Percentiles rank a stretch among this genome's conserved stretches.
These are phyloP conservation scores for Cecidostiba fungosa DNA, from an alignment of 2,888 invertebrate genomes.

Conservation along the genomic window DNA sequence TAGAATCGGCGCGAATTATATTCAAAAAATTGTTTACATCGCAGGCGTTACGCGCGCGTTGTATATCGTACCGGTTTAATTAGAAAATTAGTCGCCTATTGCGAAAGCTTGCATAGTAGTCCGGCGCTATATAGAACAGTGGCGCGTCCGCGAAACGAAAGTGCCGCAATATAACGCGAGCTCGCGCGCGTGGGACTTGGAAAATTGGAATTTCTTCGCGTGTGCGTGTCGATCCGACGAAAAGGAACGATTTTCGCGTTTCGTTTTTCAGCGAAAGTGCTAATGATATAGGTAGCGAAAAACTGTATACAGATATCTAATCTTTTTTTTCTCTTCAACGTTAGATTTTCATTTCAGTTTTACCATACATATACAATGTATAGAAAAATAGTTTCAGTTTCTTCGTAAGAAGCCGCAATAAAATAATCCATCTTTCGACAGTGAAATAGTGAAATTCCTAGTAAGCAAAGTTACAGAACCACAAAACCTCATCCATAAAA, in stretches of 20 bases:
- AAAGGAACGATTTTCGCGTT: neutral
- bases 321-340: no score
- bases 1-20: neutral
- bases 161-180: slow-evolving; percentile 8
- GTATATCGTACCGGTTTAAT: slow-evolving; percentile 46
- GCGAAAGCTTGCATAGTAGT: slow-evolving; percentile 21
- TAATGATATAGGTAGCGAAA: neutral
- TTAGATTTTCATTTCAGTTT: no score
- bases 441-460: neutral
- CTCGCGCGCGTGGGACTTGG: slow-evolving; percentile 31
- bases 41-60: neutral
- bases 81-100: slow-evolving; percentile 39
- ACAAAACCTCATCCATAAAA: slow-evolving; percentile 5
- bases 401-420: neutral
- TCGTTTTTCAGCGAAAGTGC: slow-evolving; percentile 13
- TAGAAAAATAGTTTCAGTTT: neutral
- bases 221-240: neutral
- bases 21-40: slow-evolving; percentile 3
- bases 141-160: slow-evolving; percentile 44
- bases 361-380: no score
- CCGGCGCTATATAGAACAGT: slow-evolving; percentile 1
- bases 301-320: no score
- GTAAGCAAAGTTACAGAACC: neutral
- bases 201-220: slow-evolving; percentile 41
- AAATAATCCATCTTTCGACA: neutral